Percentiles rank a stretch among this genome's conserved stretches.
These are phyloP conservation scores for Diadromus collaris DNA, from an alignment of 2,888 invertebrate species.

Conservation along the genomic window DNA sequence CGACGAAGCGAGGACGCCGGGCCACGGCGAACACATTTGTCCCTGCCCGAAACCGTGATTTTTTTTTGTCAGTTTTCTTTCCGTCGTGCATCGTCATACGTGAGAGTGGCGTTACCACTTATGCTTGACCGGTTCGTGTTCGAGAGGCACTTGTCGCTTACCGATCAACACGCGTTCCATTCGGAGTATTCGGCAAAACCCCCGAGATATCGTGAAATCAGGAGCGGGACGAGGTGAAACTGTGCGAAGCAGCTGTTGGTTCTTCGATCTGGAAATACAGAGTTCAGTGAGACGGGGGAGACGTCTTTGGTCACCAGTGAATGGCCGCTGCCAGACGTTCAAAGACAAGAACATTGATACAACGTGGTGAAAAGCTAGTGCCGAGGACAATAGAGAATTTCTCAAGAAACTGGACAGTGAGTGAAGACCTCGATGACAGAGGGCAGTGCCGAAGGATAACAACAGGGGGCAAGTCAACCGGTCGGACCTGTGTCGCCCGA, in stretches of 20 bases:
- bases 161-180: neutral
- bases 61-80: constrained; percentile 21
- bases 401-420: too few species aligned
- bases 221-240: neutral
- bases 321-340: neutral
- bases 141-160: neutral
- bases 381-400: neutral
- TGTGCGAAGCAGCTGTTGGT: neutral
- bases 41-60: constrained; percentile 57
- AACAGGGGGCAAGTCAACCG: constrained; percentile 10
- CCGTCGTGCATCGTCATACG: neutral
- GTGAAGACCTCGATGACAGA: constrained; percentile 8
- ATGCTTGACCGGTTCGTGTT: neutral
- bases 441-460: constrained; percentile 40
- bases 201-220: constrained; percentile 1
- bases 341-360: neutral
- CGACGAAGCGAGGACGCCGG: constrained; percentile 69
- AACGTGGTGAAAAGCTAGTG: constrained; percentile 42
- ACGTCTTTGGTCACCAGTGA: constrained; percentile 30
- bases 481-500: constrained; percentile 23
- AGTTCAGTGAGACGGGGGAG: constrained; percentile 9
- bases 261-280: neutral
- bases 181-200: neutral
- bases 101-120: neutral
- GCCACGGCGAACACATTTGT: constrained; percentile 55